These are phyloP conservation scores for Popillia japonica DNA, from an alignment of 1,140 invertebrate species.

Conservation along the genomic window DNA sequence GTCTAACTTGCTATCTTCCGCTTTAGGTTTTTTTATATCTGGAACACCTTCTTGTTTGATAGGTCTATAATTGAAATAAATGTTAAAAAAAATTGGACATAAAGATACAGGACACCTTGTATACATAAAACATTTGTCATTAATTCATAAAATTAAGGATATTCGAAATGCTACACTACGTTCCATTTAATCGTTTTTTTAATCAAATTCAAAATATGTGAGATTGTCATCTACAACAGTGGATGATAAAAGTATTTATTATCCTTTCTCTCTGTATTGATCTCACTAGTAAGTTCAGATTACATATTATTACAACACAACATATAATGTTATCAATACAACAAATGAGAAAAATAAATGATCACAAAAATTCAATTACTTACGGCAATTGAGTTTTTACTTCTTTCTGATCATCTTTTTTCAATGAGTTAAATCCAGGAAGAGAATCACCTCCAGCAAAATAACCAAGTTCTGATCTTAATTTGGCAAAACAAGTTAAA, in stretches of 20 bases:
- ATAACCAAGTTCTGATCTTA: constrained; percentile 79
- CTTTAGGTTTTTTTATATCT: constrained; percentile 73
- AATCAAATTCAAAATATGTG: too few species aligned
- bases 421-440: constrained; percentile 77
- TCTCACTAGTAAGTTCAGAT: constrained; percentile 36
- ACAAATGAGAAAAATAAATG: constrained; percentile 44
- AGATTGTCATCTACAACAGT: background rate
- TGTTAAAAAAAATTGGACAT: too few species aligned
- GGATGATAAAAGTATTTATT: background rate
- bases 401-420: constrained; percentile 76
- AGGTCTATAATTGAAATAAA: constrained; percentile 58
- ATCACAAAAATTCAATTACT: constrained; percentile 51
- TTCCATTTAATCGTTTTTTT: too few species aligned
- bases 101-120: too few species aligned
- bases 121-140: too few species aligned
- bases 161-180: too few species aligned
- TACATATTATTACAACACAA: background rate
- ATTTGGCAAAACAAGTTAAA: constrained; percentile 88
- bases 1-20: constrained; percentile 65
- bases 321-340: constrained; percentile 33
- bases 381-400: constrained; percentile 76
- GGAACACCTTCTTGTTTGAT: constrained; percentile 68
- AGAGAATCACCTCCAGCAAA: constrained; percentile 74
- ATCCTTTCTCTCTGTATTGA: background rate
- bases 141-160: too few species aligned